Evolutionary conservation across 2,113 vertebrate genomes (phyloP).

Genomic region (Polyodon spathula): DNA sequence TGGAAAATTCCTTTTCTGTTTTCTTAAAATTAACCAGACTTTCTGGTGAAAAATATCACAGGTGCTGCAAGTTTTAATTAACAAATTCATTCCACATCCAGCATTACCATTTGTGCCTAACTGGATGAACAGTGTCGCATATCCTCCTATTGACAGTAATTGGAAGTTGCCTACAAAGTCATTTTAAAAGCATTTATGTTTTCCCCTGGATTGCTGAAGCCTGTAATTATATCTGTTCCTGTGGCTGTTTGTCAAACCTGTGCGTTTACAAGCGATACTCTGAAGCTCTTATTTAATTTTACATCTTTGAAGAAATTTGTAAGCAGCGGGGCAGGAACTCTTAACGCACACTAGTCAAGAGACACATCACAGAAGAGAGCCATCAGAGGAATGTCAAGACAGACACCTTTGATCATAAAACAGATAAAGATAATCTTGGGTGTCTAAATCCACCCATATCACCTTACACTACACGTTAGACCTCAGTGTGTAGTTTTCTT

Average conservation of each 20-base stretch:
- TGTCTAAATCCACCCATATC: not conserved
- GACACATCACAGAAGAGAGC: no score
- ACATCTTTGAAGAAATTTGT: not conserved
- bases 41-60: no score
- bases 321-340: not conserved
- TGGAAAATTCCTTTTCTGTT: no score
- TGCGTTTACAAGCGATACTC: no score
- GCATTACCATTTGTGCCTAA: slow-evolving; percentile 11
- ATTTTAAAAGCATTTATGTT: slow-evolving; percentile 1
- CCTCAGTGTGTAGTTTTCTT: no score
- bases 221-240: slow-evolving; percentile 29
- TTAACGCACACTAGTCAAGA: no score
- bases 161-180: not conserved
- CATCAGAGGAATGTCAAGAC: not conserved
- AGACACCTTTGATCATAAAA: not conserved
- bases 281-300: not conserved
- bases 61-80: no score
- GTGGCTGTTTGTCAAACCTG: slow-evolving; percentile 35
- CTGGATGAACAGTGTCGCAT: rapidly evolving
- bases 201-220: slow-evolving; percentile 21
- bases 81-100: not conserved
- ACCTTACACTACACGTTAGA: no score
- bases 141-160: not conserved
- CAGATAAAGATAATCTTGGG: not conserved
- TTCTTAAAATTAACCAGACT: no score